Base-by-base conservation (phyloP, 2,888 invertebrate species). In the Drosophila rubida region DNA sequence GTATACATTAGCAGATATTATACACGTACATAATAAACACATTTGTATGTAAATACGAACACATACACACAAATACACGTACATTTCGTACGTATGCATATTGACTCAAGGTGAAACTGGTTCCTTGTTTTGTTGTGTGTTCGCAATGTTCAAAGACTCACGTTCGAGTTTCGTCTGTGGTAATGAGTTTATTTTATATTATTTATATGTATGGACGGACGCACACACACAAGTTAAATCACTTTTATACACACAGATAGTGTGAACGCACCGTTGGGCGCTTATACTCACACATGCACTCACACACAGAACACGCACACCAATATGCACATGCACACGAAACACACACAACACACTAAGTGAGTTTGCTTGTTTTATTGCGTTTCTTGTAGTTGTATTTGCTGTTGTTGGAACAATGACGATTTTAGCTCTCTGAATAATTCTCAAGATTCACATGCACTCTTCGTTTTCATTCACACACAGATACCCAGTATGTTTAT, bases 81-180 rank as follows among this genome's bases (percentile, higher is more conserved):
- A 39, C 51, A 61, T 35, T 19, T 48, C 45, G 35, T 48, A 50
- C 62, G 49, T 54, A 58, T 69, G 57, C 59, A 72, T 59, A 57
- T 60, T 64, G 55, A 71, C 84, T 83, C 83, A 84, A 87, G 83
- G 87, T 84, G 82, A 84, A 87, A 77, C 85, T 87, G 82, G 87
- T 84, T 84, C 83, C 87, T 84, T 87, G 79, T 87, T 75, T 81
- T 81, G 32, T 32, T 32, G 25, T 25, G 67, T 84, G 61, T 83
- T 87, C 78, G 76, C 85, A 87, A 87, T 78, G 74, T 69, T 85
- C 76, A 79, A 84, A 83, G 87, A 84, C 87, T 84, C 83, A 83
- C 83, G 83, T 83, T 81, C 85, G 87, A 66, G 71, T 77, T 78
- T 73, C 72, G 78, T 80, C 77, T 85, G 83, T 69, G 79, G 82